A percentile compares a stretch with the other conserved stretches of the same genome.
Conservation (phyloP, 2,888 invertebrate genomes). For the Pilophorus perplexus region DNA sequence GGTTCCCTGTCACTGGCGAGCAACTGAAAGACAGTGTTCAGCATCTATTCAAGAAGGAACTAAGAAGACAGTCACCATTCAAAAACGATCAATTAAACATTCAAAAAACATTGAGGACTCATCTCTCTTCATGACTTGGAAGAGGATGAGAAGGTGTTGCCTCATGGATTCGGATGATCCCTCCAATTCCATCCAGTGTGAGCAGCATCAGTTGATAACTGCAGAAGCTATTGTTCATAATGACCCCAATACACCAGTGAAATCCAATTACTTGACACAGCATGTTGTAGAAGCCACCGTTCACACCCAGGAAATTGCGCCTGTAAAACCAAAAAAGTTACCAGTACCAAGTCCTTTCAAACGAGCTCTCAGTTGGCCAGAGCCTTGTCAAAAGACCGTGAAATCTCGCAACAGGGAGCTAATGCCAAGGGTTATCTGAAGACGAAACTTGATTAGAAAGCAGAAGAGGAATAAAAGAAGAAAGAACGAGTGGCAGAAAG, state of each 20-base stretch:
- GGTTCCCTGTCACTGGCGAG: no score
- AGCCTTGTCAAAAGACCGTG: constrained; percentile 9
- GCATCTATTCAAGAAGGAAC: not conserved
- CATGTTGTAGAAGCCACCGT: constrained; percentile 20
- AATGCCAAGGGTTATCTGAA: constrained; percentile 29
- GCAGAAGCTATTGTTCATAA: constrained; percentile 13
- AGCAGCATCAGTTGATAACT: constrained; percentile 10
- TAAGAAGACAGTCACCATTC: not conserved
- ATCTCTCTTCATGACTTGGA: no score
- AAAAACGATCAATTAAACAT: no score
- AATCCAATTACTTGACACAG: constrained; percentile 4
- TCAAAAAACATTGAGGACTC: no score
- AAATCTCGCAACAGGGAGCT: constrained; percentile 27
- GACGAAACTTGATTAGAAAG: constrained; percentile 25
- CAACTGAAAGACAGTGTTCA: no score
- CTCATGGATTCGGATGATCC: not conserved
- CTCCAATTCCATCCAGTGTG: constrained; percentile 2
- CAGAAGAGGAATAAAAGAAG: constrained; percentile 23
- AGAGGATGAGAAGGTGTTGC: no score
- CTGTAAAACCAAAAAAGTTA: constrained; percentile 18
- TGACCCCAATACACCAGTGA: not conserved
- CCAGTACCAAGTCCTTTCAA: constrained; percentile 33
- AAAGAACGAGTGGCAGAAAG: constrained; percentile 21
- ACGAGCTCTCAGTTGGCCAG: constrained; percentile 22
- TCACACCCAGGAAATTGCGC: not conserved